These are phyloP conservation scores for Plemyria rubiginata DNA, from an alignment of 2,888 invertebrate genomes.

Conservation along the genomic window DNA sequence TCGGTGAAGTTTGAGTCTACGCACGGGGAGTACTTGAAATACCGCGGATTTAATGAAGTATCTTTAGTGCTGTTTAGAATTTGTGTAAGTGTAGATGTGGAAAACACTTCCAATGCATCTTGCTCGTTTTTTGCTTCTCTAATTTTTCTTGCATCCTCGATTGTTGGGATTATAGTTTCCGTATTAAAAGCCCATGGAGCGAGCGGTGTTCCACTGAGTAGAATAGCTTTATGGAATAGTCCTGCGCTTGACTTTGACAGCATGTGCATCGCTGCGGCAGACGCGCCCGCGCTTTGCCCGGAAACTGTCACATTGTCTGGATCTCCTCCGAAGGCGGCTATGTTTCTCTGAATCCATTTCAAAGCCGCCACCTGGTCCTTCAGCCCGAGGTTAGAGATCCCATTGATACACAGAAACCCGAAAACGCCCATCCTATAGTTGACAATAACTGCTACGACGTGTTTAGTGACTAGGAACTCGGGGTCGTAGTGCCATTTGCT, in stretches of 20 bases:
- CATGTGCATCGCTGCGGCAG: constrained; percentile 70
- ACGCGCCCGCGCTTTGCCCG: constrained; percentile 76
- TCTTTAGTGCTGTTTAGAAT: constrained; percentile 59
- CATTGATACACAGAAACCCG: constrained; percentile 72
- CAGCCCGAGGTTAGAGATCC: constrained; percentile 70
- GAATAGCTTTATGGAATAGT: constrained; percentile 72
- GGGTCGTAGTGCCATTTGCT: constrained; percentile 74
- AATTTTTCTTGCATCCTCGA: constrained; percentile 66
- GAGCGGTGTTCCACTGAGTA: constrained; percentile 69
- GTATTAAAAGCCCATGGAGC: constrained; percentile 73
- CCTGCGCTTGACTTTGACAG: constrained; percentile 64
- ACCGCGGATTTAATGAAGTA: constrained; percentile 62
- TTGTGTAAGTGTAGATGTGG: constrained; percentile 53
- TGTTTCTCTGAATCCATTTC: constrained; percentile 72
- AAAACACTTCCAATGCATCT: constrained; percentile 60
- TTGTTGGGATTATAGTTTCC: constrained; percentile 56
- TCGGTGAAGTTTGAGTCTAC: constrained; percentile 61
- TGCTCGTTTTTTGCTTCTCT: constrained; percentile 46
- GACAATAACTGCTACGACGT: constrained; percentile 63
- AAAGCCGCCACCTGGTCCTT: constrained; percentile 76
- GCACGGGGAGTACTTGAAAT: constrained; percentile 75
- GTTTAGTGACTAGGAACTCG: constrained; percentile 69
- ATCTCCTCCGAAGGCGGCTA: constrained; percentile 73
- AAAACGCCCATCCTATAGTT: constrained; percentile 74
- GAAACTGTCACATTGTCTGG: constrained; percentile 75